Base-by-base conservation (phyloP, 2,888 invertebrate species). In the Encarsia formosa region DNA sequence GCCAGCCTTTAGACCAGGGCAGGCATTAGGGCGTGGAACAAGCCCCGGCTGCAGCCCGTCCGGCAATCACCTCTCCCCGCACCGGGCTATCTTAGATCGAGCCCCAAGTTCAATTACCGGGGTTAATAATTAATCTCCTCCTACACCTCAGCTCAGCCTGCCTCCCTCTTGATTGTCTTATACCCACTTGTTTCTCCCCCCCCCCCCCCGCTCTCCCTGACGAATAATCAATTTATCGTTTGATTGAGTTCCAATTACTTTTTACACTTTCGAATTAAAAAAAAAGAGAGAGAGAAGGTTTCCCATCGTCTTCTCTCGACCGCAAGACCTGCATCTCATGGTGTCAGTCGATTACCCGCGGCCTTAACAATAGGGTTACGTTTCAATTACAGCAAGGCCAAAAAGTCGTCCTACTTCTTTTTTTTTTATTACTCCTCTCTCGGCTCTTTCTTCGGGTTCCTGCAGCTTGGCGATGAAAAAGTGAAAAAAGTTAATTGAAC, bases 61-160 rank as follows among this genome's bases (percentile, higher is more conserved):
- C 11, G 26, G 26, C 26, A n/a, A n/a, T n/a, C n/a, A n/a, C n/a
- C n/a, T n/a, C n/a, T n/a, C n/a, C 8, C 46, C 39, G 50, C 49
- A 50, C 49, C 50, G 49, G 58, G 64, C 66, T 69, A 69, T 69
- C 69, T 69, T 65, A 67, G 67, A 69, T 69, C 65, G 68, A 69
- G 67, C 63, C n/a, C n/a, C 64, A 64, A 64, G 68, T 69, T 66
- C 69, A 69, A 70, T 70, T 70, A 70, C 68, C 61, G 62, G 59
- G 65, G 67, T 68, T 70, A 69, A 68, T 70, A 70, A 70, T 69
- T 70, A 68, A 69, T 67, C 67, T 63, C 64, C 20, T n/a, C n/a
- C n/a, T n/a, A n/a, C n/a, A n/a, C n/a, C n/a, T n/a, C 40, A 44
- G 55, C 49, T 57, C 41, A 51, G 54, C 55, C 55, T 55, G 50